phyloP scores from a whole-genome alignment of 2,797 vertebrate species.

The Poliocrania exsul region DNA sequence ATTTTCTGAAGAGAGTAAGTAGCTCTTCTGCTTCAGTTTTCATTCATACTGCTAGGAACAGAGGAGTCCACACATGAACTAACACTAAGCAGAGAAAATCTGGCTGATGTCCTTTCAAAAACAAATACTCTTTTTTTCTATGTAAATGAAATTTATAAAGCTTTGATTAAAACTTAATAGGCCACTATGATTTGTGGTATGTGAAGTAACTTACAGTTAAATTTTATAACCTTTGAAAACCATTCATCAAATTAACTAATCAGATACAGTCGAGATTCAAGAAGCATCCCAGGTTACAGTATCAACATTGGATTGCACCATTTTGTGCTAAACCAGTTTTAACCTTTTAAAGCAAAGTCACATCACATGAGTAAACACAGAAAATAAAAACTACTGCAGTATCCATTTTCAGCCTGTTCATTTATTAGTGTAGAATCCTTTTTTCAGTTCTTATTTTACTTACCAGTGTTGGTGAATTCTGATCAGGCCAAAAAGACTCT shows the following conservation, averaged over 20 bases:
- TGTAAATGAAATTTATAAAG: neutral
- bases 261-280: neutral
- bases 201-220: neutral
- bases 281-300: neutral
- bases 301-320: neutral
- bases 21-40: neutral
- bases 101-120: neutral
- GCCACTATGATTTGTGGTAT: neutral
- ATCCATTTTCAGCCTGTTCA: neutral
- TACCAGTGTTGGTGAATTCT: constrained; percentile 96
- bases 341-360: neutral
- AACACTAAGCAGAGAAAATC: neutral
- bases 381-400: neutral
- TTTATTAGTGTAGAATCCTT: neutral
- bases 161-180: neutral
- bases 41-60: neutral
- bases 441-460: constrained; percentile 67
- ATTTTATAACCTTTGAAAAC: neutral
- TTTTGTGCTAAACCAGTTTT: neutral
- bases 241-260: neutral
- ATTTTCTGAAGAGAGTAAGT: neutral
- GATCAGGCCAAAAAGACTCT: constrained; percentile 98
- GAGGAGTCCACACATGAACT: neutral
- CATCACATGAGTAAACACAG: neutral
- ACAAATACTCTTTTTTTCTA: neutral